Evolutionary conservation across 1,140 invertebrate species (phyloP).

Genomic region (Spodoptera litura): DNA sequence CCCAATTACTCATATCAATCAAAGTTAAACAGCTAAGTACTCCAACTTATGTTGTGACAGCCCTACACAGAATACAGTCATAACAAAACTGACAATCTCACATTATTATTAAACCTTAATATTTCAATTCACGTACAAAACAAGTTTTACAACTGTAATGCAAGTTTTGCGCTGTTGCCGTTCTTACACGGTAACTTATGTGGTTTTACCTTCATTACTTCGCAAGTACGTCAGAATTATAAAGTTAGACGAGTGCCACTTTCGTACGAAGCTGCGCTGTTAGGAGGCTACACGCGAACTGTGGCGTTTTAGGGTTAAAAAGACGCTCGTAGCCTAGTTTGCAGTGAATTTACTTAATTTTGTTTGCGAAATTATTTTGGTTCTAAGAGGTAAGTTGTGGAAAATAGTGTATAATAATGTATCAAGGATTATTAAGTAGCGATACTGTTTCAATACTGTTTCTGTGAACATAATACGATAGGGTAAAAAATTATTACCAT

Average conservation of each 20-base stretch:
- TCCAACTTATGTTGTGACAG: too few species aligned
- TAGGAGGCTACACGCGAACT: conserved; percentile 36
- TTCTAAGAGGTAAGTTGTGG: too few species aligned
- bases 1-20: too few species aligned
- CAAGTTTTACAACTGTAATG: conserved; percentile 11
- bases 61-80: too few species aligned
- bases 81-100: background rate
- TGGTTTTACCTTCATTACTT: conserved; percentile 39
- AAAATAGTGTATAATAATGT: too few species aligned
- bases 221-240: conserved; percentile 40
- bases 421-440: too few species aligned
- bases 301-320: conserved; percentile 16
- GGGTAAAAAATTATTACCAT: too few species aligned
- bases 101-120: background rate
- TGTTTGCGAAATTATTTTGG: background rate
- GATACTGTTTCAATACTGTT: too few species aligned
- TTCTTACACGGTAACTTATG: conserved; percentile 13
- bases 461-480: too few species aligned
- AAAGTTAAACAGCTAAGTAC: too few species aligned
- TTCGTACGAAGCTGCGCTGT: conserved; percentile 36
- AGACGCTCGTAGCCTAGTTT: background rate
- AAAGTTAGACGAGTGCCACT: conserved; percentile 41
- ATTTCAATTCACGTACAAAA: conserved; percentile 8
- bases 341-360: background rate
- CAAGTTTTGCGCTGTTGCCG: conserved; percentile 9